phyloP scores from a whole-genome alignment of 2,888 invertebrate species.

The Hydropsyche betteni region DNA sequence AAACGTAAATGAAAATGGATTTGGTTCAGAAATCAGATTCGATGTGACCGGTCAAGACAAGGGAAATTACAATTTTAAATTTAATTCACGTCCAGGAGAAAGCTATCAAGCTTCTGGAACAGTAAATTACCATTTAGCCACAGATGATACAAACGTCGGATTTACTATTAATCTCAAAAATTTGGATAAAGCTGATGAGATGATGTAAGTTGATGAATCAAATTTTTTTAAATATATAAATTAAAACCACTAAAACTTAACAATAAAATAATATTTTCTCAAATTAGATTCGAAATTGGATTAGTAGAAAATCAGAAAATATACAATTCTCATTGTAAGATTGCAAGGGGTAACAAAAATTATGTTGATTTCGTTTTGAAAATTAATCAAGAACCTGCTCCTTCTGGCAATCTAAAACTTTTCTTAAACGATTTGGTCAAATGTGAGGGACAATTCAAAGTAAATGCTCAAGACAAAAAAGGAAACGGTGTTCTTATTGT shows the following conservation, averaged over 20 bases:
- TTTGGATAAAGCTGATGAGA: slow-evolving; percentile 65
- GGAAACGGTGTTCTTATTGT: slow-evolving; percentile 70
- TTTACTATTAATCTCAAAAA: slow-evolving; percentile 67
- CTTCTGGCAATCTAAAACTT: slow-evolving; percentile 66
- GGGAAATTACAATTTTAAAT: slow-evolving; percentile 69
- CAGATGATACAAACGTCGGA: slow-evolving; percentile 67
- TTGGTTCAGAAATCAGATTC: slow-evolving; percentile 67
- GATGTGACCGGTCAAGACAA: slow-evolving; percentile 67
- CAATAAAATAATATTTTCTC: too few relatives aligned
- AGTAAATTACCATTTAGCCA: slow-evolving; percentile 65
- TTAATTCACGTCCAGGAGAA: slow-evolving; percentile 69
- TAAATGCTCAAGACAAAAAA: slow-evolving; percentile 70
- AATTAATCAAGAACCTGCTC: slow-evolving; percentile 59
- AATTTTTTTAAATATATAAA: slow-evolving; percentile 43
- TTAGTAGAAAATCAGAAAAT: slow-evolving; percentile 60
- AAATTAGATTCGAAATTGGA: slow-evolving; percentile 62
- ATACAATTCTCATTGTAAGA: slow-evolving; percentile 65
- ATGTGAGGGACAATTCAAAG: slow-evolving; percentile 68
- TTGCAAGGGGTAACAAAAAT: slow-evolving; percentile 63
- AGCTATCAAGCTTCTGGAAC: slow-evolving; percentile 71
- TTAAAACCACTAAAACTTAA: not conserved
- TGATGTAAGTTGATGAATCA: slow-evolving; percentile 62
- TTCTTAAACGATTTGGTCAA: slow-evolving; percentile 69
- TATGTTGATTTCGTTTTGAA: slow-evolving; percentile 68
- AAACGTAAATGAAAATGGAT: slow-evolving; percentile 61